These are phyloP conservation scores for Crax fasciolata DNA, from an alignment of 2,797 vertebrate species.

Conservation along the genomic window DNA sequence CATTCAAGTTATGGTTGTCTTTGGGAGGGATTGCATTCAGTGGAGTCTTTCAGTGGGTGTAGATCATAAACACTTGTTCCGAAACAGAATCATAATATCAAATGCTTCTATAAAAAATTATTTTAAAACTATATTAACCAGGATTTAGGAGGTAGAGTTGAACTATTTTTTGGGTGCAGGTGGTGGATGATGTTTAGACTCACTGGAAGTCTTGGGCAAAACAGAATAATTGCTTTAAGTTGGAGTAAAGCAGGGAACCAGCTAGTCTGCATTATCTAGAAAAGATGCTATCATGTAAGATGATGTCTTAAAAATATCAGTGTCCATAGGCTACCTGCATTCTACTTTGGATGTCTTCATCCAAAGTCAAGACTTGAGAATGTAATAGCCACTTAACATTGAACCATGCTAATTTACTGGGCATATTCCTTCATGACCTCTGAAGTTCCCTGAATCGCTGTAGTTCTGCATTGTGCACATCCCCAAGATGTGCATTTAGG, in stretches of 20 bases:
- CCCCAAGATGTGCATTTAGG: neutral
- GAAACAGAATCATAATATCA: neutral
- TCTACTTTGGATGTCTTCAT: neutral
- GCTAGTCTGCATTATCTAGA: neutral
- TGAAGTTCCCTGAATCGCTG: neutral
- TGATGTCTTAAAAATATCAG: neutral
- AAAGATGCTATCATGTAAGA: neutral
- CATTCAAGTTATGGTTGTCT: neutral
- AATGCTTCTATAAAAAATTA: neutral
- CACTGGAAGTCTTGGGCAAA: neutral
- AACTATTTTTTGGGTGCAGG: neutral
- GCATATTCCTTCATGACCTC: fast-evolving
- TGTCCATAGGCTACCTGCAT: neutral
- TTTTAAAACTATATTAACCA: neutral
- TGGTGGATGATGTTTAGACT: neutral
- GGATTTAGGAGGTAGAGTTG: neutral
- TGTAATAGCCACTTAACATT: neutral
- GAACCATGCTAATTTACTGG: neutral
- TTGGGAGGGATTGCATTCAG: neutral
- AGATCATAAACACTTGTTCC: neutral
- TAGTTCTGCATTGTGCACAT: neutral
- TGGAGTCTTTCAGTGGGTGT: neutral
- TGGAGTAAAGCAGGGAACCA: neutral
- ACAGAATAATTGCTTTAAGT: neutral
- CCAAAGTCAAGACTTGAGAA: neutral